Evolutionary conservation across 2,888 invertebrate genomes (phyloP).

Genomic region (Ophioninae sp.): DNA sequence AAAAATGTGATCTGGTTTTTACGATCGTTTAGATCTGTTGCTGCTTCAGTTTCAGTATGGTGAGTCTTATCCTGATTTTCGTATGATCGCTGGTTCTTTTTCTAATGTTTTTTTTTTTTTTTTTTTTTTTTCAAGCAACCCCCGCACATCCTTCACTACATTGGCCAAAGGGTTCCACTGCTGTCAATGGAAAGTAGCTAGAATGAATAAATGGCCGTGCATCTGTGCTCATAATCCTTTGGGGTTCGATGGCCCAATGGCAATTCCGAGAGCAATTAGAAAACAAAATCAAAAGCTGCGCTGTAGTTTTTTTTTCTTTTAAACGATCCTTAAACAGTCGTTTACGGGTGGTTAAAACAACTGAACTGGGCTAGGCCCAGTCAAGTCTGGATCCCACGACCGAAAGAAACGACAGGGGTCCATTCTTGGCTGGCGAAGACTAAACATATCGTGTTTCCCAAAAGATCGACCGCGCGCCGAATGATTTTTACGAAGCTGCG

Average conservation of each 20-base stretch:
- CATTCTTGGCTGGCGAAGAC: conserved; percentile 69
- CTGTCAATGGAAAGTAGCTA: conserved; percentile 10
- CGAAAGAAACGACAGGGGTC: conserved; percentile 61
- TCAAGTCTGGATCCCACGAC: conserved; percentile 68
- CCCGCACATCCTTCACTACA: background rate
- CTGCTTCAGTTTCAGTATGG: conserved; percentile 4
- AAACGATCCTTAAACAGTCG: conserved; percentile 62
- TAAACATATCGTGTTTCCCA: conserved; percentile 77
- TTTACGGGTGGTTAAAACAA: conserved; percentile 62
- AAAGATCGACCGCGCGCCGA: conserved; percentile 74
- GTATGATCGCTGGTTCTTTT: conserved; percentile 23
- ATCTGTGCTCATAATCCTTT: conserved; percentile 45
- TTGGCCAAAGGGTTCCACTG: conserved; percentile 21
- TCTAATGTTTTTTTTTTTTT: conserved; percentile 17
- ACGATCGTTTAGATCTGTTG: conserved; percentile 5
- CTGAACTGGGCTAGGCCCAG: conserved; percentile 53
- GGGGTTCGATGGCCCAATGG: conserved; percentile 57
- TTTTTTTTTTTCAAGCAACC: conserved; percentile 21
- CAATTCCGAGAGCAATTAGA: conserved; percentile 72
- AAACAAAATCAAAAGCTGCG: conserved; percentile 68
- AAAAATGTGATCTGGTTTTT: conserved; percentile 37
- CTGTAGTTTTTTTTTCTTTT: conserved; percentile 31
- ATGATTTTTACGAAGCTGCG: conserved; percentile 72
- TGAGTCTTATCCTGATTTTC: background rate
- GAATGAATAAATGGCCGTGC: conserved; percentile 24